These are phyloP conservation scores for Aurelia coerulea DNA, from an alignment of 30 jellyfish, hydroid and myxozoan genomes.

Conservation along the genomic window DNA sequence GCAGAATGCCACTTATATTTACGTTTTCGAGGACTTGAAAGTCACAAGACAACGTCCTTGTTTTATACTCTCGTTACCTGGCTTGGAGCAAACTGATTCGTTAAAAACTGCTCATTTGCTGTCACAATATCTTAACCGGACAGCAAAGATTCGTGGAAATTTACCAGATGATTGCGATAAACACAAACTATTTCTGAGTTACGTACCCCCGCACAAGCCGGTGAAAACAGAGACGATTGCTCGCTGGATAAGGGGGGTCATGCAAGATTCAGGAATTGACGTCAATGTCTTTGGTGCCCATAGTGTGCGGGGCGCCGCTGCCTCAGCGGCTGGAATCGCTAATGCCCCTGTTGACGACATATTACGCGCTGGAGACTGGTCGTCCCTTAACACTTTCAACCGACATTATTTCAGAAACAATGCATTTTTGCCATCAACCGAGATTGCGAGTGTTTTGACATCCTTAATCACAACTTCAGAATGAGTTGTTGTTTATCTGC, in stretches of 20 bases:
- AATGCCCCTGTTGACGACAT: background rate
- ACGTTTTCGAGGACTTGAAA: too few species aligned
- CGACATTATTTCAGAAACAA: background rate
- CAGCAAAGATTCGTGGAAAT: too few species aligned
- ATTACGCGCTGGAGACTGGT: constrained; percentile 4
- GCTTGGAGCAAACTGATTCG: too few species aligned
- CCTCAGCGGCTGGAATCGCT: background rate
- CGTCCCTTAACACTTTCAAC: background rate
- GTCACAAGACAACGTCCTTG: too few species aligned
- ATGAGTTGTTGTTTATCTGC: too few species aligned
- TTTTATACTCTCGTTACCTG: too few species aligned
- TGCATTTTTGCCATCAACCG: background rate
- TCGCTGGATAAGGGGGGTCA: constrained; percentile 29
- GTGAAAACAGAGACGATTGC: constrained; percentile 37
- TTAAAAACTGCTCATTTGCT: too few species aligned
- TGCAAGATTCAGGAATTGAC: constrained; percentile 24
- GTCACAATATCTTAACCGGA: too few species aligned
- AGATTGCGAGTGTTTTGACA: background rate
- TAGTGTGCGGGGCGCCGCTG: constrained; percentile 20
- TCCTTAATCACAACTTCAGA: too few species aligned
- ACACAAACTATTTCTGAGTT: background rate
- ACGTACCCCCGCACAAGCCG: constrained; percentile 21
- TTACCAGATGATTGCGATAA: background rate
- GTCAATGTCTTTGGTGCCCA: constrained; percentile 7
- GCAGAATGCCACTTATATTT: constrained; percentile 2